Evolutionary conservation across 2,888 invertebrate species (phyloP), one percentile per base, ranked within the genome.

Genomic region (Hyppa rectilinea): DNA sequence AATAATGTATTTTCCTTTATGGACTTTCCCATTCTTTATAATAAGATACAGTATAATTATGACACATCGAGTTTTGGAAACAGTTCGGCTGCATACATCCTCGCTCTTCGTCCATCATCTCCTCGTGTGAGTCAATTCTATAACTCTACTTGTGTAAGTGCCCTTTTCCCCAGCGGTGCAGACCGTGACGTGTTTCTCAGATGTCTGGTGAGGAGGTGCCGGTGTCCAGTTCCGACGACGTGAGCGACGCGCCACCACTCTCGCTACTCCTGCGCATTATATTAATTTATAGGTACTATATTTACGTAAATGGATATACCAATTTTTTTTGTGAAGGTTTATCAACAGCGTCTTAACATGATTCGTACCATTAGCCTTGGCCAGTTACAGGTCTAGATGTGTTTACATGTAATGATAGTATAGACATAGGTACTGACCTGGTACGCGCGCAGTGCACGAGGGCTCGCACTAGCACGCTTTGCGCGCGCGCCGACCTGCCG

Each of bases 261-360:
- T 49, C 75, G n/a, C 75, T 74, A 66, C 75, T 74, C 66, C 75
- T 74, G 53, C 43, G 20, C 31, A 73, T 23, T n/a, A n/a, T n/a
- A n/a, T n/a, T n/a, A n/a, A n/a, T n/a, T n/a, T n/a, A n/a, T n/a
- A n/a, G n/a, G n/a, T n/a, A n/a, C n/a, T n/a, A n/a, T n/a, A n/a
- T n/a, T n/a, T n/a, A n/a, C n/a, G n/a, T n/a, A n/a, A n/a, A n/a
- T n/a, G n/a, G n/a, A n/a, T n/a, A n/a, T n/a, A n/a, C n/a, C n/a
- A n/a, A n/a, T n/a, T 40, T 40, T 40, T 47, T 50, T 4, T 2
- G 9, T 50, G 4, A 50, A 50, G 7, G 9, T 17, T 50, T 17
- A 50, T 4, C 17, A 26, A 50, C 9, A 29, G 9, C 29, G 9
- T 50, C 29, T n/a, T n/a, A n/a, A n/a, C n/a, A n/a, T n/a, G n/a